Conservation (phyloP, 2,113 vertebrate species). For the Origma solitaria region DNA sequence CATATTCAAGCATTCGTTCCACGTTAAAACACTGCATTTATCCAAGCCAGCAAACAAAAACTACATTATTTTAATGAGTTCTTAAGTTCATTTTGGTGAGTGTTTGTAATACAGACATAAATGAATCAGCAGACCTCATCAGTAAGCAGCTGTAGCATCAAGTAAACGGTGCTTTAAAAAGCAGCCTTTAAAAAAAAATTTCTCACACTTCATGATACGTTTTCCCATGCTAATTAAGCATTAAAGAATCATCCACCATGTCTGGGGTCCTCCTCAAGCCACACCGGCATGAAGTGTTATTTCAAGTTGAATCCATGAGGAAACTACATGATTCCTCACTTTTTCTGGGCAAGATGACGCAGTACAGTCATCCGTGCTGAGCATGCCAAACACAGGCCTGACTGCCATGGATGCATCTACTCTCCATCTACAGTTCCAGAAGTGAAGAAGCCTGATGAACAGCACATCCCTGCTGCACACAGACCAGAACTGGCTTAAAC, state of each 20-base stretch:
- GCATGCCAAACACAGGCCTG: neutral
- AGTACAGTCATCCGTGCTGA: neutral
- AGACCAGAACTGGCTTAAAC: neutral
- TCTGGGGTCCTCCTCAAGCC: neutral
- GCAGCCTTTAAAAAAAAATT: neutral
- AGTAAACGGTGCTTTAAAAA: neutral
- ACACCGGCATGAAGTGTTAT: fast-evolving
- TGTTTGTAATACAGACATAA: neutral
- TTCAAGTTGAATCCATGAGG: neutral
- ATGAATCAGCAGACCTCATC: neutral
- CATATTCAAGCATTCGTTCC: neutral
- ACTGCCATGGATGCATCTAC: fast-evolving
- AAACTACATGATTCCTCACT: neutral
- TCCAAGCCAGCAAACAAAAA: neutral
- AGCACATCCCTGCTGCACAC: neutral
- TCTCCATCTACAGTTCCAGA: neutral
- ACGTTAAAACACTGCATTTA: neutral
- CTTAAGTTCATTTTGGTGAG: neutral
- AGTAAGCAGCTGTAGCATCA: neutral
- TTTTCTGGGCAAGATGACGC: neutral
- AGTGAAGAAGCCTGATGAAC: neutral
- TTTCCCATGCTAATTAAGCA: neutral
- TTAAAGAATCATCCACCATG: neutral
- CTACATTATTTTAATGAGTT: neutral
- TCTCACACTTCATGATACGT: neutral